Base-by-base conservation (phyloP, 1,140 invertebrate genomes). In the Saxidomus purpurata region DNA sequence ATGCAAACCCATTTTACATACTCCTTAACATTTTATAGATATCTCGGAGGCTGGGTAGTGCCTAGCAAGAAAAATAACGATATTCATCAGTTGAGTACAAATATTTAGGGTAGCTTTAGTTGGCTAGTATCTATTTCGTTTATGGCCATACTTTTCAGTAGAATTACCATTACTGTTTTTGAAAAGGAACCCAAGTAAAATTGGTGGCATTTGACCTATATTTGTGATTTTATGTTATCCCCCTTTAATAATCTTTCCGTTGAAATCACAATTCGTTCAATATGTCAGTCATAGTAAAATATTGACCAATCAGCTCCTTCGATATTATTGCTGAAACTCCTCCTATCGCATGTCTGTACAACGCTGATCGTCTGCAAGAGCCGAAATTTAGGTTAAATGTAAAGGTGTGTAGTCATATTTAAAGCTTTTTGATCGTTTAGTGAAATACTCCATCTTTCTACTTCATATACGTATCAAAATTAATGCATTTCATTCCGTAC, bases 281-380 rank as follows among this genome's bases (percentile, higher is more conserved):
- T 22, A 34, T 38, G 83, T 85, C 83, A 85, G 36, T 85, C 83
- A 85, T 71, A 4, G 11, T 15, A 25, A 36, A 22, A 85, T 25
- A 52, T 74, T 55, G 49, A 55, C 83, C 83, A 85, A 85, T 85
- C 83, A 74, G 49, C 22, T 28, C 9, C n/a, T 40, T 19, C 28
- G 69, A 36, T 34, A 52, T 36, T 36, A 13, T 13, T 36, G 13
- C 17, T n/a, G 17, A 38, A 85, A 74, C 83, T 74, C 83, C 83
- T 15, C 83, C 83, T 59, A 49, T 43, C 83, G 67, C 83, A 85
- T 85, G 83, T 85, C 83, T 85, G 63, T 74, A 67, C 36, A 74
- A 38, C 0, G 36, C 25, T 38, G 69, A 74, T 74, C 83, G 63
- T 71, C 83, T 74, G 83, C 63, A 34, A 85, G 36, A 40, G 28